These are phyloP conservation scores for Phaethornis superciliosus DNA, from an alignment of 2,113 vertebrate species.

Conservation along the genomic window DNA sequence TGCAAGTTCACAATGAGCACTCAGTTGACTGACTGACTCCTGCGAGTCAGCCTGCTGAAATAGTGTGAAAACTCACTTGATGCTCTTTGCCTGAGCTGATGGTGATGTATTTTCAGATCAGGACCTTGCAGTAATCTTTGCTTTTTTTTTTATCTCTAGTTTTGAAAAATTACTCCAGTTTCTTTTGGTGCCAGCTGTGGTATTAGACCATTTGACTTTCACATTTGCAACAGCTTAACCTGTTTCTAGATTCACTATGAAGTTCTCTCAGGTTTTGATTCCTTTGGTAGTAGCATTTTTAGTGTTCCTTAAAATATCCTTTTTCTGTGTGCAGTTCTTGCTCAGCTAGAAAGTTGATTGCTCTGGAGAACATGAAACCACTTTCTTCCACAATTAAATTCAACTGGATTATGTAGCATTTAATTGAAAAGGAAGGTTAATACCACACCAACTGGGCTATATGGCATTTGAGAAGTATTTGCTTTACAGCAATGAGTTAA, in stretches of 20 bases:
- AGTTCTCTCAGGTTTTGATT: neutral
- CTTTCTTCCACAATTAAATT: neutral
- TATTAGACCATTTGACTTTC: neutral
- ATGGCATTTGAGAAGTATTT: neutral
- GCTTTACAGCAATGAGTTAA: neutral
- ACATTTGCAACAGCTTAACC: neutral
- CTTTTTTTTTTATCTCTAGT: neutral
- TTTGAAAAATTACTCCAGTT: neutral
- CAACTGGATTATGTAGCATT: neutral
- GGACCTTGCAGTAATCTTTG: neutral
- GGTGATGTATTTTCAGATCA: neutral
- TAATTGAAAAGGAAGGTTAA: neutral
- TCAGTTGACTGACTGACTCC: neutral
- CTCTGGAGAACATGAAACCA: neutral
- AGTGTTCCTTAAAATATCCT: neutral
- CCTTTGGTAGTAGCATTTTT: neutral
- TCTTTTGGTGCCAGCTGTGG: neutral
- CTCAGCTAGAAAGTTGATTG: neutral
- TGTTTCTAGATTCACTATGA: neutral
- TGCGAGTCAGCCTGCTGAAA: neutral
- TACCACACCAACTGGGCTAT: fast-evolving
- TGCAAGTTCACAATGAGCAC: neutral
- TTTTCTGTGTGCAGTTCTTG: neutral
- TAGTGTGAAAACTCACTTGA: neutral
- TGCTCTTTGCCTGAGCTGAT: neutral